A percentile compares a stretch with the other conserved stretches of the same genome.
Evolutionary conservation across 2,113 vertebrate genomes (phyloP).

Genomic region (Sphaerodactylus townsendi): DNA sequence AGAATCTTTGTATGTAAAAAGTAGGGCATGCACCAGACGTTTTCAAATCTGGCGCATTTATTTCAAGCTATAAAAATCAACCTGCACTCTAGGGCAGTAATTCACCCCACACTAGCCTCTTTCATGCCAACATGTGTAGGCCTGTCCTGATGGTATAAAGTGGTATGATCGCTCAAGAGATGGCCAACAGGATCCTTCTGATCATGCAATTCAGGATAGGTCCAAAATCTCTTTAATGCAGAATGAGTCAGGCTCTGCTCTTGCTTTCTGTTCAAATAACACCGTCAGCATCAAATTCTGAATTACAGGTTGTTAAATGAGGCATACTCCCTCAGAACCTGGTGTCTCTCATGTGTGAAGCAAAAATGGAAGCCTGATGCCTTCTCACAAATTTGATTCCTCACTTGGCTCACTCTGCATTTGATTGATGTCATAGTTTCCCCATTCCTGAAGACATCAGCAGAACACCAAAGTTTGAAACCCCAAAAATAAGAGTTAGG

Average conservation of each 20-base stretch:
- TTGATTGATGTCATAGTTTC: constrained; percentile 2
- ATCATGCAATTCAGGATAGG: not conserved
- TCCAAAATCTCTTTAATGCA: constrained; percentile 7
- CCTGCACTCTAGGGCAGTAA: too few species aligned
- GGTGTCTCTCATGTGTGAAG: constrained; percentile 39
- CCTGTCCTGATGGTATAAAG: too few species aligned
- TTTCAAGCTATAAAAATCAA: too few species aligned
- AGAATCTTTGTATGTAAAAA: too few species aligned
- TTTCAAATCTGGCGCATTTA: too few species aligned
- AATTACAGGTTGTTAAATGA: constrained; percentile 35
- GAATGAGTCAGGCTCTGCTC: not conserved
- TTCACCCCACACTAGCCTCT: too few species aligned
- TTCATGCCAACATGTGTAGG: not conserved
- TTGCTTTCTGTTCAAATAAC: constrained; percentile 18
- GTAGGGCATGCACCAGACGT: too few species aligned
- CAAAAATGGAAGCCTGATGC: constrained; percentile 20
- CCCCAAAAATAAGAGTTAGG: not conserved
- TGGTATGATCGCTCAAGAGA: not conserved
- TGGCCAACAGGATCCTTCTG: not conserved
- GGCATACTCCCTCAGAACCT: constrained; percentile 42
- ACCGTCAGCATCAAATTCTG: fast-evolving
- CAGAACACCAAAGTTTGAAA: fast-evolving
- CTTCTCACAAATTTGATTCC: constrained; percentile 15
- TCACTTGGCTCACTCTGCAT: not conserved
- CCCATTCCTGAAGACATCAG: not conserved